Percentiles rank a stretch among this genome's conserved stretches.
These are phyloP conservation scores for Piaya cayana DNA, from an alignment of 2,113 vertebrate species.

Conservation along the genomic window DNA sequence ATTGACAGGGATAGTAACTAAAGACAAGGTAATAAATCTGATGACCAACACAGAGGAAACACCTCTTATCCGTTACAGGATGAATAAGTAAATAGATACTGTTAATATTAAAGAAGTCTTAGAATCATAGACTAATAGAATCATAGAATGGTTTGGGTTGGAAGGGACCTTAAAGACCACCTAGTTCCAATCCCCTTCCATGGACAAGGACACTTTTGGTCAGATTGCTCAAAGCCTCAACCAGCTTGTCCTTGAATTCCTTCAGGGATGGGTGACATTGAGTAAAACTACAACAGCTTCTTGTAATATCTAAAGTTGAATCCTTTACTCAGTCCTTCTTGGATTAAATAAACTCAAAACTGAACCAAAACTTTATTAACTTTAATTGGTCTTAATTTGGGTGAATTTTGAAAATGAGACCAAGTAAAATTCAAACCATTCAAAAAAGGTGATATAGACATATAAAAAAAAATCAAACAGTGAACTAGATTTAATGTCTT, in stretches of 20 bases:
- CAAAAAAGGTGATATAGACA: not conserved
- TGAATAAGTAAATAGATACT: not conserved
- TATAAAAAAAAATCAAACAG: not conserved
- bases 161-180: no score
- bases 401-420: not conserved
- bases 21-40: not conserved
- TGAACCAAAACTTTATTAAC: not conserved
- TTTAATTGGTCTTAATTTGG: not conserved
- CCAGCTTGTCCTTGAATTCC: no score
- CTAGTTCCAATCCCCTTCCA: no score
- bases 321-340: not conserved
- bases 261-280: no score
- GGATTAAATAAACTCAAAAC: not conserved
- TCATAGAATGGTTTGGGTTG: no score
- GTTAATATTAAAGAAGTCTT: not conserved
- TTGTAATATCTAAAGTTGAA: not conserved
- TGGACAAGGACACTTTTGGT: no score
- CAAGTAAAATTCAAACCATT: not conserved
- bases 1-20: not conserved
- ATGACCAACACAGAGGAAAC: not conserved
- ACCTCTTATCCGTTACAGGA: not conserved
- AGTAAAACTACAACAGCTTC: not conserved
- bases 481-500: not conserved
- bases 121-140: no score
- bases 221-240: no score